These are phyloP conservation scores for Limenitis arthemis DNA, from an alignment of 2,888 invertebrate species.

Conservation along the genomic window DNA sequence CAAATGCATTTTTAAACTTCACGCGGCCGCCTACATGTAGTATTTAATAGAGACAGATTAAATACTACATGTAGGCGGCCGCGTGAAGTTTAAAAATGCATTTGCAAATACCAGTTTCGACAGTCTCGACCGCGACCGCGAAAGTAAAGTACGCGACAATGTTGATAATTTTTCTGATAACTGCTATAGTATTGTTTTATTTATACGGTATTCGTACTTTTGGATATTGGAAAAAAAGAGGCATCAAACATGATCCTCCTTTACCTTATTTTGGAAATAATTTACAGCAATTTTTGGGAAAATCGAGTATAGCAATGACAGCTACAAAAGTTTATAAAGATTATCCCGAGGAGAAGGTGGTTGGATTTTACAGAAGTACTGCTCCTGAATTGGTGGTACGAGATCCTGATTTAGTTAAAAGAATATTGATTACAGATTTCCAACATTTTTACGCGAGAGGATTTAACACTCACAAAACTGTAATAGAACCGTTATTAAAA, in stretches of 20 bases:
- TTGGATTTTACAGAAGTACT: conserved; percentile 48
- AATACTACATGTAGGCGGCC: no score
- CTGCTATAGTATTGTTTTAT: conserved; percentile 35
- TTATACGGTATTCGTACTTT: conserved; percentile 45
- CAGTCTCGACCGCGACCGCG: background rate
- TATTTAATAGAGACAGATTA: no score
- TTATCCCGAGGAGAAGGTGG: conserved; percentile 53
- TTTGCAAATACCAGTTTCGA: no score
- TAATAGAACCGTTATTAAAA: conserved; percentile 49
- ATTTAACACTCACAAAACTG: conserved; percentile 43
- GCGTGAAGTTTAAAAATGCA: no score
- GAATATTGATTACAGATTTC: conserved; percentile 51
- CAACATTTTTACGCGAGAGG: conserved; percentile 50
- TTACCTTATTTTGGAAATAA: conserved; percentile 48
- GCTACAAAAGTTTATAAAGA: conserved; percentile 46
- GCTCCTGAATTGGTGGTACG: conserved; percentile 49
- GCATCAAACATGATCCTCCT: conserved; percentile 50
- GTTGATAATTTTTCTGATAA: conserved; percentile 31
- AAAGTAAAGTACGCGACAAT: conserved; percentile 23
- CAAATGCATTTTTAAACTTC: no score
- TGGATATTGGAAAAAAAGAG: conserved; percentile 50
- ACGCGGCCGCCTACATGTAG: no score
- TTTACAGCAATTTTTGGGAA: conserved; percentile 41
- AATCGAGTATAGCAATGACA: conserved; percentile 48
- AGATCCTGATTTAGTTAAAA: conserved; percentile 52